phyloP scores from a whole-genome alignment of 2,797 vertebrate species.

The Psittacula echo region DNA sequence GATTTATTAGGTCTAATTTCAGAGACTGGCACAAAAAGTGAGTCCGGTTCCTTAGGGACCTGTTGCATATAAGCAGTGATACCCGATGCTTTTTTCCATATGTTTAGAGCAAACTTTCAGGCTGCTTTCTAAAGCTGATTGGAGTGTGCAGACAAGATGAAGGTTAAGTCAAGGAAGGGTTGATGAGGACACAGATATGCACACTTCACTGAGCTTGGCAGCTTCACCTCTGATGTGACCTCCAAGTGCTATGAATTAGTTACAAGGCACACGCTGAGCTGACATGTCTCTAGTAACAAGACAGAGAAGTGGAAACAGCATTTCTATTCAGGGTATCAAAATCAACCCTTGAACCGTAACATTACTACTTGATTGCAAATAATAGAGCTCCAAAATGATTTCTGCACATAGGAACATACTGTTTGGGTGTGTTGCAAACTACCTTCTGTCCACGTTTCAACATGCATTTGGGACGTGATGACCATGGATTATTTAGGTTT shows the following conservation, averaged over 20 bases:
- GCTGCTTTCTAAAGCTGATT: not conserved
- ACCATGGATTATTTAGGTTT: not conserved
- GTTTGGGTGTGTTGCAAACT: not conserved
- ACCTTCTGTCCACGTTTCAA: not conserved
- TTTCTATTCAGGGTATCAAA: not conserved
- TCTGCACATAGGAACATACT: not conserved
- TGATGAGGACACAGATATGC: not conserved
- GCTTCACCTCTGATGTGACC: not conserved
- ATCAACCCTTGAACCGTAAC: not conserved
- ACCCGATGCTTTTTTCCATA: not conserved
- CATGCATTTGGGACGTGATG: not conserved
- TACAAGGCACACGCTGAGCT: not conserved
- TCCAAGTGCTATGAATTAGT: not conserved
- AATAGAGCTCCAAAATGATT: slow-evolving; percentile 7
- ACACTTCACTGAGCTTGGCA: not conserved
- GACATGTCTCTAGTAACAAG: not conserved
- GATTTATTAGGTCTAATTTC: slow-evolving; percentile 25
- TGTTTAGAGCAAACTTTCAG: not conserved
- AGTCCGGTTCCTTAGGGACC: not conserved
- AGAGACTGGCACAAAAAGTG: not conserved
- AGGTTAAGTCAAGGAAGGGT: not conserved
- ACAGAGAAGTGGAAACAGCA: not conserved
- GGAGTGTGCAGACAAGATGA: not conserved
- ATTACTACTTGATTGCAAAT: slow-evolving; percentile 5
- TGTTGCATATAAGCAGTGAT: not conserved